Base-by-base conservation (phyloP, 2,113 vertebrate species). In the Phrynosoma platyrhinos region DNA sequence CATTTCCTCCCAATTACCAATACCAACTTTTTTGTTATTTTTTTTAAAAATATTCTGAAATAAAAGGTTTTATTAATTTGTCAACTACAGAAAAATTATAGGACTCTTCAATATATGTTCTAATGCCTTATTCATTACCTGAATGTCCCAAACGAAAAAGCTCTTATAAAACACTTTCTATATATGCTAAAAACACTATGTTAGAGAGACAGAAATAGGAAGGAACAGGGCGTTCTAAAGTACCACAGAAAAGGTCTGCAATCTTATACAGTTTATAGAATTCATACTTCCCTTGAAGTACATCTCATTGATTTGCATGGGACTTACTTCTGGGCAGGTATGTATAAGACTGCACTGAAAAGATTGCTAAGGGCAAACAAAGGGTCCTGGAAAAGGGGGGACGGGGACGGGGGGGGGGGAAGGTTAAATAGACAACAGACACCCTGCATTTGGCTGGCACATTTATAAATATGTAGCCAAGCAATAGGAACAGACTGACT, bases 71-170 rank as follows among this genome's bases (percentile, higher is more conserved):
- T 52, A 79, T n/a, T 27, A 21, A 74, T 82, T 21, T 58, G 12
- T 52, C 91, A 89, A 74, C 47, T 40, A 62, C 79, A 91, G 84
- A 69, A 69, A 27, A 91, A 85, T 47, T 64, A 80, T 83, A 91
- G 71, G 82, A 85, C 30, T 74, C 89, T 79, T 91, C 79, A 42
- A 81, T 79, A 71, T n/a, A 12, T 69, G 32, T 90, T 82, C 30
- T 87, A 27, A 42, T 75, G n/a, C 53, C 66, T 87, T 13, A 16
- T 55, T 36, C 32, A 27, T 21, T 88, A 89, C 20, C 89, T 84
- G 91, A 76, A 76, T 30, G 90, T 10, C 77, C 52, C 87, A 85
- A 16, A 36, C 78, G 40, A 55, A 53, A 66, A 68, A 88, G 23
- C 75, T 76, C 40, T 20, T 36, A 69, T 42, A 68, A 88, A 77